Evolutionary conservation across 2,888 invertebrate species (phyloP), one percentile per base, ranked within the genome.

Genomic region (Autographa gamma): DNA sequence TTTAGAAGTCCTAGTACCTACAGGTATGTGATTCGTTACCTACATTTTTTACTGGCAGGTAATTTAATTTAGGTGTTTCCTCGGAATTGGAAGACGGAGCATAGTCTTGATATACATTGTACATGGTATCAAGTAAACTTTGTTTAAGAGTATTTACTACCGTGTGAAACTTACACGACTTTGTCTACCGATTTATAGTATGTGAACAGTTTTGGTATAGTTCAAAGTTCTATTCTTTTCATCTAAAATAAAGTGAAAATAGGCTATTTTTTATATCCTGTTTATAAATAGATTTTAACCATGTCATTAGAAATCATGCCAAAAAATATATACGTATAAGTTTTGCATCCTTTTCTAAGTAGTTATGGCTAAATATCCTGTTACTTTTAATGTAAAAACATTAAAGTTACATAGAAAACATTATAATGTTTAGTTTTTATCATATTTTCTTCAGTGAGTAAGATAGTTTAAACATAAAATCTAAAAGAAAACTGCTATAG

Each of bases 21-120:
- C 25, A 25, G 25, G 25, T n/a, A n/a, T 48, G 48, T 7, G n/a
- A 16, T 48, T 48, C n/a, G 48, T 48, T n/a, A 0, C 48, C n/a
- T 48, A 48, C 48, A 7, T 48, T 48, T 43, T 48, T 48, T 48
- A 48, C 48, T 48, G 48, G 0, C 48, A 6, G n/a, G n/a, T 48
- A 48, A 48, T 48, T n/a, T 48, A 48, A 48, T 48, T n/a, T n/a
- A 48, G 48, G n/a, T 48, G 48, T 48, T 48, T 48, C 48, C 48
- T n/a, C 7, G n/a, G 7, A 48, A n/a, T 48, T n/a, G 48, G 48
- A 48, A 48, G 48, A 48, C 48, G n/a, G 6, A 38, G 38, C 38
- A 9, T 38, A 5, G n/a, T 48, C 48, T n/a, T n/a, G n/a, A 48
- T n/a, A n/a, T 48, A 48, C 48, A 48, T 48, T 48, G 48, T 48